Evolutionary conservation across 2,888 invertebrate genomes (phyloP).

Genomic region (Lissocephala sabroskyi): DNA sequence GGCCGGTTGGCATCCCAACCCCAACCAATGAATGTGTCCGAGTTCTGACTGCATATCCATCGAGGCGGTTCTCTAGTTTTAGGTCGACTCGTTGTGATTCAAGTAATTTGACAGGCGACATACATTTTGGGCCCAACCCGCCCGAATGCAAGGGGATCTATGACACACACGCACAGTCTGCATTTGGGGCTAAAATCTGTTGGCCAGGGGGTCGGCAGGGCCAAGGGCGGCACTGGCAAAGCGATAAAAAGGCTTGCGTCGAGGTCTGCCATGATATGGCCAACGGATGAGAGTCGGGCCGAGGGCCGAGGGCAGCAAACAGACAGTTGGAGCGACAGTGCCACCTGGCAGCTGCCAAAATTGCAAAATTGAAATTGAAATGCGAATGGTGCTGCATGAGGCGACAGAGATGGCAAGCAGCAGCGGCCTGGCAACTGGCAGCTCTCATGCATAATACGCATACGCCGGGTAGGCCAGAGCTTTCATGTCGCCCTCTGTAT

Average conservation of each 20-base stretch:
- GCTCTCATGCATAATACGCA: slow-evolving; percentile 56
- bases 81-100: slow-evolving; percentile 41
- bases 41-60: neutral
- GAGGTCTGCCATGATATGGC: slow-evolving; percentile 53
- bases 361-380: slow-evolving; percentile 68
- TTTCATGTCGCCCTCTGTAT: too few species aligned
- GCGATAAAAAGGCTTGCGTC: slow-evolving; percentile 57
- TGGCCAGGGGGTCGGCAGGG: slow-evolving; percentile 59
- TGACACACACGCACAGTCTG: neutral
- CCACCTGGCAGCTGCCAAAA: slow-evolving; percentile 69
- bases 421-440: neutral
- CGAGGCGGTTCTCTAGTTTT: neutral
- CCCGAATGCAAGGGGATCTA: neutral
- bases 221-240: too few species aligned
- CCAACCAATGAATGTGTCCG: slow-evolving; percentile 6
- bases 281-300: neutral
- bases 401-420: slow-evolving; percentile 11
- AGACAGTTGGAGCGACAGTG: slow-evolving; percentile 59
- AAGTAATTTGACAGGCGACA: slow-evolving; percentile 65
- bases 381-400: slow-evolving; percentile 54
- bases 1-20: slow-evolving; percentile 63
- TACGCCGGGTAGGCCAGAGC: slow-evolving; percentile 53
- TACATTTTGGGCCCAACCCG: slow-evolving; percentile 45
- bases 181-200: slow-evolving; percentile 57
- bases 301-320: neutral